These are phyloP conservation scores for Phyllotis vaccarum DNA, from an alignment of 2,797 vertebrate genomes.

Conservation along the genomic window DNA sequence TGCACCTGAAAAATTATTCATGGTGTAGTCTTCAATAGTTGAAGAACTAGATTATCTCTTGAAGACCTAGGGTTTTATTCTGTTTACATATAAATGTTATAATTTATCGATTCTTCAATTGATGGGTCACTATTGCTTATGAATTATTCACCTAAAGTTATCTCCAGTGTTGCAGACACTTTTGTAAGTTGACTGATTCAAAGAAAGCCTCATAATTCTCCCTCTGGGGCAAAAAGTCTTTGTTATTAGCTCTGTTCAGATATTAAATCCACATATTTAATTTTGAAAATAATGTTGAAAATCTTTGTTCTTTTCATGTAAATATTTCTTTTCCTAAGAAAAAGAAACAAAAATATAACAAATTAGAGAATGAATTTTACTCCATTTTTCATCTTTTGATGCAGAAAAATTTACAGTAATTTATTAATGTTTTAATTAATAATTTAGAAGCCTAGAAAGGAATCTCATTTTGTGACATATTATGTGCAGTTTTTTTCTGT, in stretches of 20 bases:
- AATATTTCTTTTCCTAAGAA: neutral
- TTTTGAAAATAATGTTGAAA: neutral
- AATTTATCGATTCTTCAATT: neutral
- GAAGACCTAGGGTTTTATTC: neutral
- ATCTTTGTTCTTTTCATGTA: neutral
- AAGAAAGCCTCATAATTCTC: neutral
- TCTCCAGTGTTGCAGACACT: neutral
- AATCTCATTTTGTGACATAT: constrained; percentile 1
- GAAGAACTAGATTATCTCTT: neutral
- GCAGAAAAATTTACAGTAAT: neutral
- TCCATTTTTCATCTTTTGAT: neutral
- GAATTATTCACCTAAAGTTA: neutral
- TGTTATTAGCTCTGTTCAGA: neutral
- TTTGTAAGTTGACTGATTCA: neutral
- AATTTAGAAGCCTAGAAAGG: neutral
- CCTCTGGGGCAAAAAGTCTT: accelerated
- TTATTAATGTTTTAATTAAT: neutral
- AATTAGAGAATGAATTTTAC: neutral
- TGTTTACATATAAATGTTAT: neutral
- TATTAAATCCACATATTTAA: neutral
- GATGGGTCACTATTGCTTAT: neutral
- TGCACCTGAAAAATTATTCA: neutral
- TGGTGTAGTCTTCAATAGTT: neutral
- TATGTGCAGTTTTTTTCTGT: neutral
- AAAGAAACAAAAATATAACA: neutral